Evolutionary conservation across 1,140 invertebrate genomes (phyloP), one percentile per base, ranked within the genome.

Genomic region (Pachyrhynchus sulphureomaculatus): DNA sequence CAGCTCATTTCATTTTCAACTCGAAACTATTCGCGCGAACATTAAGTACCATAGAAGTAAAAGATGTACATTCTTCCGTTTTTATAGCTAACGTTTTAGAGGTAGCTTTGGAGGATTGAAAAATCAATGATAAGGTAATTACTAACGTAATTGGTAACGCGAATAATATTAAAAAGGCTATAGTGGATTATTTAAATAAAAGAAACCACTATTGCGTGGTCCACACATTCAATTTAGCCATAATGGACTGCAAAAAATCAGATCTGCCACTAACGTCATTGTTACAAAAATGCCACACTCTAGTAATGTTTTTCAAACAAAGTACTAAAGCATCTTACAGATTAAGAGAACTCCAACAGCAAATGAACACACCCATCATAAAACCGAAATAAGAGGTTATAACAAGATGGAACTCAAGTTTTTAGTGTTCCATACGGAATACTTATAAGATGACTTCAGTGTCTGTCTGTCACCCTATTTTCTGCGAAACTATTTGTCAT

Each of bases 321-420:
- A n/a, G n/a, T n/a, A n/a, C n/a, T n/a, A n/a, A n/a, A n/a, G n/a
- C n/a, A n/a, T n/a, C n/a, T n/a, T n/a, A 26, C n/a, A 68, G 68
- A 67, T 42, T 72, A n/a, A 59, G 55, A 24, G 26, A 41, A 10
- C 41, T 24, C 10, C 54, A 65, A 53, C n/a, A 62, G 33, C 68
- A 72, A 61, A 60, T 70, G 52, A 42, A 51, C 17, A 32, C 68
- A 8, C 57, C 57, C 5, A 21, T 49, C 10, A 26, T 70, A 18
- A 71, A 70, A 63, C 18, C 73, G 23, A 72, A 73, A 36, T 62
- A 72, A 61, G 71, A 75, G 62, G 57, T 66, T n/a, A 9, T 15
- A n/a, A 73, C 72, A 6, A 24, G 71, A 15, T 75, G 74, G 72
- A 75, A 73, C 63, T 73, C 67, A 2, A 68, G 67, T 4, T 72